phyloP scores from a whole-genome alignment of 2,113 vertebrate genomes.

The Channa maculata region DNA sequence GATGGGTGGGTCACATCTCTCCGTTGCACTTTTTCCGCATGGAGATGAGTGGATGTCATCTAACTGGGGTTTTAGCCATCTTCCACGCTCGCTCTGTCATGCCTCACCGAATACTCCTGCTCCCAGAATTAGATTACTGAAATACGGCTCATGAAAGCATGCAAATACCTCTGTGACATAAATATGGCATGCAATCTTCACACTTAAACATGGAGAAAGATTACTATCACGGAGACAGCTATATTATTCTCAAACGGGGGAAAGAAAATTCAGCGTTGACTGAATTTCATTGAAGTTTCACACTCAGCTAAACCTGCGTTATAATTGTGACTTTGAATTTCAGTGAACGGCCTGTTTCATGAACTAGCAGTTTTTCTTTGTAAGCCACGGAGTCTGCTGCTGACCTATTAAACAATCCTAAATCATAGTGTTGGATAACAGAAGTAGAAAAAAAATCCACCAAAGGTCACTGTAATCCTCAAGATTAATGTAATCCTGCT shows the following conservation, averaged over 20 bases:
- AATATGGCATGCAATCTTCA: constrained; percentile 1
- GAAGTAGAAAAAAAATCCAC: constrained; percentile 11
- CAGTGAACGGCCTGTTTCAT: constrained; percentile 55
- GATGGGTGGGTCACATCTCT: constrained; percentile 5
- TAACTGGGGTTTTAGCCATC: constrained; percentile 4
- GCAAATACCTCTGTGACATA: neutral
- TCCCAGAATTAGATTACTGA: neutral
- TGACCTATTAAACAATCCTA: constrained; percentile 39
- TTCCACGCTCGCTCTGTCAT: constrained; percentile 5
- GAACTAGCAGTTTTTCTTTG: constrained; percentile 34
- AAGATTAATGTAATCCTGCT: constrained; percentile 41
- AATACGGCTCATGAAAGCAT: neutral
- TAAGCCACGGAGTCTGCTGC: constrained; percentile 17
- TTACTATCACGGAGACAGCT: constrained; percentile 20
- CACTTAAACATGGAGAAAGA: neutral
- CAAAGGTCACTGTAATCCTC: constrained; percentile 26
- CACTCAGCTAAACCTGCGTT: constrained; percentile 44
- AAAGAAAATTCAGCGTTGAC: constrained; percentile 10
- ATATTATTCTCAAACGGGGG: neutral
- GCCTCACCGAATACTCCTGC: neutral
- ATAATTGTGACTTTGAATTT: constrained; percentile 32
- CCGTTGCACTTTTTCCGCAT: neutral
- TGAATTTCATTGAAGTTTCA: constrained; percentile 47
- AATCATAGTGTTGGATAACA: constrained; percentile 32
- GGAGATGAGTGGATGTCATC: constrained; percentile 5